phyloP scores from a whole-genome alignment of 1,140 invertebrate species.

The Micrasema longulum region DNA sequence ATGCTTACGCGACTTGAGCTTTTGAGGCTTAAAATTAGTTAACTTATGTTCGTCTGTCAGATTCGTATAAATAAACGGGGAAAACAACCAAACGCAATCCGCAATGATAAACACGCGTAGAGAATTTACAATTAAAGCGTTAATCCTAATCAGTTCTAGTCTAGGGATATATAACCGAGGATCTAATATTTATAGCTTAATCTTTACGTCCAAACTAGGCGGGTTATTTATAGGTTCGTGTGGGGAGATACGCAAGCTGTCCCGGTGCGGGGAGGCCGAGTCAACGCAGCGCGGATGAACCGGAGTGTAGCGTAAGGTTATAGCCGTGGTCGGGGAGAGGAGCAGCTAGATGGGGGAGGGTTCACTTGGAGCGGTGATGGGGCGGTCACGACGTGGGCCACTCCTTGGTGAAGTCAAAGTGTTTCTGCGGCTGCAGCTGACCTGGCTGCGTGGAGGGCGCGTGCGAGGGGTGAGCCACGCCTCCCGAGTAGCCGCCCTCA shows the following conservation, averaged over 20 bases:
- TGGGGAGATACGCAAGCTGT: neutral
- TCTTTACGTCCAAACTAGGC: slow-evolving; percentile 53
- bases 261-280: too few relatives aligned
- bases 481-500: slow-evolving; percentile 62
- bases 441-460: slow-evolving; percentile 64
- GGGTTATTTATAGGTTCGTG: slow-evolving; percentile 41
- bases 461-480: slow-evolving; percentile 61
- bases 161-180: slow-evolving; percentile 55
- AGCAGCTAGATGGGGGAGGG: slow-evolving; percentile 35
- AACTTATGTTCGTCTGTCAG: slow-evolving; percentile 55
- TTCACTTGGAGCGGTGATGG: slow-evolving; percentile 50
- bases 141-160: slow-evolving; percentile 56
- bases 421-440: slow-evolving; percentile 57
- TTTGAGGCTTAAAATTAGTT: slow-evolving; percentile 56
- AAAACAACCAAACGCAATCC: slow-evolving; percentile 50
- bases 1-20: slow-evolving; percentile 55
- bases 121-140: slow-evolving; percentile 56
- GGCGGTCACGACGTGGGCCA: slow-evolving; percentile 64
- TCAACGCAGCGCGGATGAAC: too few relatives aligned
- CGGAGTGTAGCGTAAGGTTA: too few relatives aligned
- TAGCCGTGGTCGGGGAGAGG: too few relatives aligned
- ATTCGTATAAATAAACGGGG: slow-evolving; percentile 53
- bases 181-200: slow-evolving; percentile 56
- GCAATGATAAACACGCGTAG: slow-evolving; percentile 51
- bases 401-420: slow-evolving; percentile 69